phyloP scores from a whole-genome alignment of 2,888 invertebrate species.

The Lydus trimaculatus region DNA sequence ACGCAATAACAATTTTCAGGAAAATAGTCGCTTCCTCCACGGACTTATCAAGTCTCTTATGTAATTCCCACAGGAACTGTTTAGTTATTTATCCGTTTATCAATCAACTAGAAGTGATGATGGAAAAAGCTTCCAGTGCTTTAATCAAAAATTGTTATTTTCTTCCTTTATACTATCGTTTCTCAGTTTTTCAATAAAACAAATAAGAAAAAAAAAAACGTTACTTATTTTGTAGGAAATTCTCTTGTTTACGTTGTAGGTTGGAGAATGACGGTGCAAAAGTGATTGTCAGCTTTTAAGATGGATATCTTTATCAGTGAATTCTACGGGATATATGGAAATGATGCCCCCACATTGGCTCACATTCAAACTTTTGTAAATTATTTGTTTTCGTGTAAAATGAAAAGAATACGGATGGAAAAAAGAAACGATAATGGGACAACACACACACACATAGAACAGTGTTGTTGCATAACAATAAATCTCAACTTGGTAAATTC shows the following conservation, averaged over 20 bases:
- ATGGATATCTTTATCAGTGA: background rate
- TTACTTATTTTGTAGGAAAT: background rate
- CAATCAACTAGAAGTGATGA: background rate
- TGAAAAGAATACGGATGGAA: background rate
- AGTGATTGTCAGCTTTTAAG: background rate
- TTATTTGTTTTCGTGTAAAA: constrained; percentile 4
- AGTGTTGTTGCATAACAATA: background rate
- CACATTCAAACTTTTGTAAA: background rate
- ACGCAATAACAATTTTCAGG: background rate
- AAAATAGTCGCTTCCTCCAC: background rate
- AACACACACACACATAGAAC: background rate
- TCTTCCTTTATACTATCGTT: background rate
- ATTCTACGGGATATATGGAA: background rate
- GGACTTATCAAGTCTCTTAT: background rate
- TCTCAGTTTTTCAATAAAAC: background rate
- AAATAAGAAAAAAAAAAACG: background rate
- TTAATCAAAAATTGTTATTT: background rate
- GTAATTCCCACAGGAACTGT: background rate
- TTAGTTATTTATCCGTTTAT: background rate
- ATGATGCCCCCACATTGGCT: background rate
- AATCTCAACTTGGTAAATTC: background rate
- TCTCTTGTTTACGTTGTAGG: background rate
- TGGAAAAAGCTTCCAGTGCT: background rate
- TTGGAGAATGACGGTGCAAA: background rate
- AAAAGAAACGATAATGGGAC: background rate